Conservation (phyloP, 2,113 vertebrate species). For the Pheucticus melanocephalus region DNA sequence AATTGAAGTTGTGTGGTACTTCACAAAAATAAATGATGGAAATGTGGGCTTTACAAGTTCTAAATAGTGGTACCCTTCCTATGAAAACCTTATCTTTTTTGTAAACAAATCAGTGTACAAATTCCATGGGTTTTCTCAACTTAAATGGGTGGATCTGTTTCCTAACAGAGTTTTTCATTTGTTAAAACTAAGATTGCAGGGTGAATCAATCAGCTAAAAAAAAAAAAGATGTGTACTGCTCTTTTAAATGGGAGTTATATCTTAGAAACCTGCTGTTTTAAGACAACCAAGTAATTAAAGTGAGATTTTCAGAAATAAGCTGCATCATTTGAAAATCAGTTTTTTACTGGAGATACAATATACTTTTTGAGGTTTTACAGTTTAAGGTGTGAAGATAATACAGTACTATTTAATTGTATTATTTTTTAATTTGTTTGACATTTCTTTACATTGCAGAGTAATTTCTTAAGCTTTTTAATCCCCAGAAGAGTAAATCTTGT, state of each 20-base stretch:
- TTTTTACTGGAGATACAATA: not conserved
- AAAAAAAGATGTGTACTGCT: not conserved
- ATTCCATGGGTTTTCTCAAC: not conserved
- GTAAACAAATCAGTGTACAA: not conserved
- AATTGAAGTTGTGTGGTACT: not conserved
- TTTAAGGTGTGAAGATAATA: not conserved
- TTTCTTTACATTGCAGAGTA: not conserved
- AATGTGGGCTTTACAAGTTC: not conserved
- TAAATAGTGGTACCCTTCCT: not conserved
- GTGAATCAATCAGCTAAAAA: not conserved
- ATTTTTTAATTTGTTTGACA: not conserved
- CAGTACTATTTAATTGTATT: not conserved
- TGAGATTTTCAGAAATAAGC: not conserved
- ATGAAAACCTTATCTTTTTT: not conserved
- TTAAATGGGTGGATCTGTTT: not conserved
- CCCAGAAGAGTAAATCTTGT: not conserved
- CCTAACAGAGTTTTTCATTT: not conserved
- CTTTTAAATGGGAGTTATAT: not conserved
- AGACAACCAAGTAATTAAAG: not conserved
- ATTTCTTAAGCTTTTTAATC: not conserved
- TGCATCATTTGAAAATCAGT: not conserved
- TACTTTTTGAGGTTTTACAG: not conserved
- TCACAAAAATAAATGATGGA: not conserved
- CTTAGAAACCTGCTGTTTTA: not conserved
- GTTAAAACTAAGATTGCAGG: not conserved